Conservation (phyloP, 2,113 vertebrate species). For the Gambusia affinis region DNA sequence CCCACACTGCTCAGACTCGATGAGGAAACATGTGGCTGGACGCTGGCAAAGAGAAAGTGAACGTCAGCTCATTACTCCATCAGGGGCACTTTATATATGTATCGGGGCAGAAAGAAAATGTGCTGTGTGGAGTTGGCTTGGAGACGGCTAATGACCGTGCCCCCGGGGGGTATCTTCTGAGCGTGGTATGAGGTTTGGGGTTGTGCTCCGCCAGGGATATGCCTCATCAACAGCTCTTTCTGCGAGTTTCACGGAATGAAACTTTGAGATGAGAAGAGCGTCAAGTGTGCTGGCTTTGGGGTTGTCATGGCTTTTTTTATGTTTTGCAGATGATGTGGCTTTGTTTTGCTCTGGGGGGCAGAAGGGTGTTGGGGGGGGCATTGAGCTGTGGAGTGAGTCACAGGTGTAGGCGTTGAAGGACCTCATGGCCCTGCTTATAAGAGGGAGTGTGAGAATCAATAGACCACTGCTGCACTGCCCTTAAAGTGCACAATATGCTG, state of each 20-base stretch:
- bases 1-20: neutral
- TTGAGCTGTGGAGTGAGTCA: neutral
- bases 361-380: too few species aligned
- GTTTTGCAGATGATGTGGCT: slow-evolving; percentile 20
- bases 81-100: neutral
- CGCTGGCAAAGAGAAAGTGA: neutral
- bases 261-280: neutral
- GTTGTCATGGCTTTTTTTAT: slow-evolving; percentile 7
- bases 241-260: slow-evolving; percentile 7
- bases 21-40: neutral
- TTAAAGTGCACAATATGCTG: neutral
- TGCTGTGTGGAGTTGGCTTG: neutral
- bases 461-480: neutral
- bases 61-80: neutral
- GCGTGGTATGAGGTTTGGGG: slow-evolving; percentile 1
- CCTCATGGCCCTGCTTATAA: slow-evolving; percentile 1
- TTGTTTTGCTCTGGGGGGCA: neutral
- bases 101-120: neutral
- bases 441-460: neutral
- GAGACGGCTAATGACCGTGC: slow-evolving; percentile 11
- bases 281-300: slow-evolving; percentile 1
- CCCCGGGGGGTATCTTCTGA: neutral
- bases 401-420: neutral
- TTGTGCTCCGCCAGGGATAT: neutral
- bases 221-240: slow-evolving; percentile 17